Evolutionary conservation across 1,140 invertebrate species (phyloP).

Genomic region (Choristoneura fumiferana): DNA sequence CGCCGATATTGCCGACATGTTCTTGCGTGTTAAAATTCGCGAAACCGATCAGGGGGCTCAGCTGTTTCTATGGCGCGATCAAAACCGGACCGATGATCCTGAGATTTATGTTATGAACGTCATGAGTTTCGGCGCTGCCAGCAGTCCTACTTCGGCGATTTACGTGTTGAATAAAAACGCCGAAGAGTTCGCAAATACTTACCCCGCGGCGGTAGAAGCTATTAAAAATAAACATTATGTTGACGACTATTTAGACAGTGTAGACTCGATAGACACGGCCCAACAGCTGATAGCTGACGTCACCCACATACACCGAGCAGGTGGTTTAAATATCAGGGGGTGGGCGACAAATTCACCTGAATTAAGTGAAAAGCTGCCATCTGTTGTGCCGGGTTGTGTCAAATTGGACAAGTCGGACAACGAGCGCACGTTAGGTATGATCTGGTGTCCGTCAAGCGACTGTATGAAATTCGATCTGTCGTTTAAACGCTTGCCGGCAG

Average conservation of each 20-base stretch:
- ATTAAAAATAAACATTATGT: constrained; percentile 41
- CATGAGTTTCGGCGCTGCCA: constrained; percentile 42
- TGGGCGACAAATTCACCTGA: constrained; percentile 21
- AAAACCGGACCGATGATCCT: constrained; percentile 13
- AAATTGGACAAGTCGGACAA: not conserved
- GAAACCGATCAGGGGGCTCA: constrained; percentile 30
- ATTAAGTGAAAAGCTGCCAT: constrained; percentile 6
- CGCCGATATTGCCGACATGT: constrained; percentile 39
- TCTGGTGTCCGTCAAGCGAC: constrained; percentile 9
- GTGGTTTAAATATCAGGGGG: constrained; percentile 28
- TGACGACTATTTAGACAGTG: constrained; percentile 44
- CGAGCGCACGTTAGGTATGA: not conserved
- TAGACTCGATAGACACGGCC: constrained; percentile 28
- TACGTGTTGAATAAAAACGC: constrained; percentile 36
- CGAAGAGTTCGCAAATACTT: constrained; percentile 21
- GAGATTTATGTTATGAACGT: constrained; percentile 26
- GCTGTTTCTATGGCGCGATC: constrained; percentile 33
- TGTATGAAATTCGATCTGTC: constrained; percentile 4
- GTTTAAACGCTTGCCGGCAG: constrained; percentile 6
- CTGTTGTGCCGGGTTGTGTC: not conserved
- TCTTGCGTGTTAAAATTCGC: constrained; percentile 27
- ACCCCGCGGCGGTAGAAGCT: constrained; percentile 27
- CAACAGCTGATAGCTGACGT: constrained; percentile 25
- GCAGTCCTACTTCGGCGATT: constrained; percentile 18
- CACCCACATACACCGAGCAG: constrained; percentile 26